phyloP scores from a whole-genome alignment of 2,797 vertebrate genomes.

The Selene dorsalis region DNA sequence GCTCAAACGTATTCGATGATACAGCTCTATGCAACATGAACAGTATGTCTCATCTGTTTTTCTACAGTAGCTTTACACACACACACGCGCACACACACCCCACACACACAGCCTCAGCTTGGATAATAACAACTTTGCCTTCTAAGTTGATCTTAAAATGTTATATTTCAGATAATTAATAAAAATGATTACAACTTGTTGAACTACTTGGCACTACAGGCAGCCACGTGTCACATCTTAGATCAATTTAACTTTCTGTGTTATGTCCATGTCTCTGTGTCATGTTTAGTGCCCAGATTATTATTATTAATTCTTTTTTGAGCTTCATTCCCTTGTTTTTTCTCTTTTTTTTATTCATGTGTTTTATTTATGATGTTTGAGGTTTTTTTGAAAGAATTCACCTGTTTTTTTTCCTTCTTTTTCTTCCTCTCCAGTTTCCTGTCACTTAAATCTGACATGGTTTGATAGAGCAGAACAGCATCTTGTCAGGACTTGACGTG shows the following conservation, averaged over 20 bases:
- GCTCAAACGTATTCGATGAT: background rate
- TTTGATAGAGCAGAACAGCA: background rate
- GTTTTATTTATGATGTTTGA: slow-evolving; percentile 60
- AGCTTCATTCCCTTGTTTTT: background rate
- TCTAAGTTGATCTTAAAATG: slow-evolving; percentile 9
- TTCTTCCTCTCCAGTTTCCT: slow-evolving; percentile 4
- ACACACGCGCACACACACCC: background rate
- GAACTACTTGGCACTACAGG: slow-evolving; percentile 33
- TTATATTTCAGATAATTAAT: slow-evolving; percentile 10
- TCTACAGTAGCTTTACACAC: slow-evolving; percentile 23
- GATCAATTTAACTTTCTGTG: slow-evolving; percentile 1
- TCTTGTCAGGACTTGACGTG: background rate
- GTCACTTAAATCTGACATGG: background rate
- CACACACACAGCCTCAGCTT: background rate
- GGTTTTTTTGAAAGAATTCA: slow-evolving; percentile 41
- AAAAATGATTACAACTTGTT: background rate
- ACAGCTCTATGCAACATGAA: slow-evolving; percentile 48
- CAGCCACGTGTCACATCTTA: slow-evolving; percentile 8
- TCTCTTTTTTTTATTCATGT: slow-evolving; percentile 22
- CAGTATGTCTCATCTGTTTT: slow-evolving; percentile 9
- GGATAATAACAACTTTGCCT: background rate
- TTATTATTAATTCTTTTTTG: background rate
- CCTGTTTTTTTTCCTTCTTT: slow-evolving; percentile 1
- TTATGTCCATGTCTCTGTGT: background rate
- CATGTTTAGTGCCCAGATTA: slow-evolving; percentile 53